Base-by-base conservation (phyloP, 2,797 vertebrate genomes). In the Lerista edwardsae region DNA sequence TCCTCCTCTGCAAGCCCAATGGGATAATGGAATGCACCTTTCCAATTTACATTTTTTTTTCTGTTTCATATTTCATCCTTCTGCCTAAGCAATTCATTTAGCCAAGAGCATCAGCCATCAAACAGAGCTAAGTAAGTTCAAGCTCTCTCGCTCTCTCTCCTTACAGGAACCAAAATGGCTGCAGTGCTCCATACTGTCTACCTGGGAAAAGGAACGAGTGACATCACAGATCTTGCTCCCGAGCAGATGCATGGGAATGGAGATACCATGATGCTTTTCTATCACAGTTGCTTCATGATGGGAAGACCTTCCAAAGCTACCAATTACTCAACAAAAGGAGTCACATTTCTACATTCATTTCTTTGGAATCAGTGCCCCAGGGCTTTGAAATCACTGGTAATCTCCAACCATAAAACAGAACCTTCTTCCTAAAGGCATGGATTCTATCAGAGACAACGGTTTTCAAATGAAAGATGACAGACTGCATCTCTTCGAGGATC, bases 21-120 rank as follows among this genome's bases (percentile, higher is more conserved):
- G 80, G 65, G 89, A 90, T 71, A 75, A 90, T 84, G 86, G 87
- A 89, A 89, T 83, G 86, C 69, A 89, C 31, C 90, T 90, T 91
- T 85, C 73, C 87, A 79, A 64, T 64, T 86, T 79, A 91, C 87
- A 87, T 69, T 86, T 19, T 3, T 69, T 86, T 19, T 3, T 29
- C 76, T 89, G 79, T 12, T 87, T 29, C 59, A 2, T 57, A 59
- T 74, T 80, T 87, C 36, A 87, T 59, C 51, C 2, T 29, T n/a
- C 6, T 69, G 6, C 31, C 73, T 90, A 84, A 31, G 86, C 31
- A 80, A 76, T 36, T 87, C 64, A 78, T 80, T 71, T 57, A 71
- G 1, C 72, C 79, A 17, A 61, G 59, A 82, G 31, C 17, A 36
- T 25, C 84, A 82, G 65, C 69, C 81, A 91, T 87, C 62, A 15